Conservation (phyloP, 2,113 vertebrate genomes). For the Eubucco bourcierii region DNA sequence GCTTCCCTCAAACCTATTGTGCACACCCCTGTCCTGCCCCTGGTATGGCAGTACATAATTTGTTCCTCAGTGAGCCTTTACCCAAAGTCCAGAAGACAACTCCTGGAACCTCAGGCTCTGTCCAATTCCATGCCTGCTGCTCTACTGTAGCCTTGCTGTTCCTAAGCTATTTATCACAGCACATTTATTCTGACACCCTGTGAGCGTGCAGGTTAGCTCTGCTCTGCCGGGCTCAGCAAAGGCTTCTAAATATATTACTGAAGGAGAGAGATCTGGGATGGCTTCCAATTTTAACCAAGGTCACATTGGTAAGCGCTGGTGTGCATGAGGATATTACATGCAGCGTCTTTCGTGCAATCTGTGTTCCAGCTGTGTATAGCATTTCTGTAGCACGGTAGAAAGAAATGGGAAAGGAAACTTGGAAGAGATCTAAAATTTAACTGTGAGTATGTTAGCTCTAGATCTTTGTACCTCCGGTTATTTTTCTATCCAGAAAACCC, state of each 20-base stretch:
- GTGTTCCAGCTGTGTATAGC: not conserved
- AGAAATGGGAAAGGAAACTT: not conserved
- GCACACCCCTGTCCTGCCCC: not conserved
- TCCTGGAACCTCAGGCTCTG: not conserved
- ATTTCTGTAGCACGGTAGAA: not conserved
- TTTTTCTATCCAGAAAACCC: not conserved
- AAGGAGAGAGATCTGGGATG: conserved; percentile 46
- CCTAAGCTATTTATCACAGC: not conserved
- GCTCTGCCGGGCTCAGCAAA: conserved; percentile 52
- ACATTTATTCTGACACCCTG: conserved; percentile 3
- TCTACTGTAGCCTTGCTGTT: not conserved
- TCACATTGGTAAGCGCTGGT: conserved; percentile 33
- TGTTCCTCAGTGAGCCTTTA: not conserved
- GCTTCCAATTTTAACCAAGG: conserved; percentile 59
- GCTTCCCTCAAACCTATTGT: not conserved
- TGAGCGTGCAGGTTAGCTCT: not conserved
- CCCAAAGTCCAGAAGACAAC: not conserved
- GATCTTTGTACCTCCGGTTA: not conserved
- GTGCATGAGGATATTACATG: rapidly evolving
- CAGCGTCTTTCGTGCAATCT: not conserved
- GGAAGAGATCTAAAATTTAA: not conserved
- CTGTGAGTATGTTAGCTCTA: not conserved
- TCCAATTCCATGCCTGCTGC: not conserved
- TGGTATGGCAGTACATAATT: not conserved
- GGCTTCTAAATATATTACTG: conserved; percentile 56